Base-by-base conservation (phyloP, 2,797 vertebrate species). In the Arrhamphus sclerolepis region DNA sequence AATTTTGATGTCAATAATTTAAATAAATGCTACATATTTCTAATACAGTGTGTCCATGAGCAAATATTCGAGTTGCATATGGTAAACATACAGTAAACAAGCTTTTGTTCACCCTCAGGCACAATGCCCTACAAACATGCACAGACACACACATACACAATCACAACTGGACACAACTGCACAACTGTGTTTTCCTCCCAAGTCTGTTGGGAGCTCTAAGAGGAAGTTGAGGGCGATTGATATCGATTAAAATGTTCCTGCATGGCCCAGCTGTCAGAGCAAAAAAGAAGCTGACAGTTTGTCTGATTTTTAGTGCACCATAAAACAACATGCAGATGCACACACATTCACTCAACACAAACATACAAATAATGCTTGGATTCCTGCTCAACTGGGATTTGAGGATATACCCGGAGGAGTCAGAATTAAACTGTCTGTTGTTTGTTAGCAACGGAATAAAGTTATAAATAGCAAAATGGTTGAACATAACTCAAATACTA, bases 221-320 rank as follows among this genome's bases (percentile, higher is more conserved):
- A 90, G 88, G 87, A 89, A 90, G 20, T 14, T 14, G 84, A 88
- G 82, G 80, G 74, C 88, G 90, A 92, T 87, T 86, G 86, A 70
- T 81, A 92, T 92, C 76, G 88, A 92, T 91, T 86, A 79, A 70
- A 74, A 74, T 82, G 87, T 91, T 91, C 84, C 89, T 89, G 84
- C 76, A 81, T 75, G 65, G 71, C 56, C 75, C 48, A 29, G 71
- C 71, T 78, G 81, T 80, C 78, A 76, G 75, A 79, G 79, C 44
- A 78, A 80, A 85, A n/a, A 87, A 87, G 80, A 87, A 85, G 70
- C 76, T 82, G 84, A 87, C 77, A 62, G 44, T 80, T 81, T 86
- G 75, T 69, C 67, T 80, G 67, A 50, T 66, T 70, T 22, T 71
- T 53, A 54, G 48, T 38, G 52, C 49, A 63, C 41, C 49, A 42